Evolutionary conservation across 2,888 invertebrate genomes (phyloP), one percentile per base, ranked within the genome.

Genomic region (Melipona bicolor): DNA sequence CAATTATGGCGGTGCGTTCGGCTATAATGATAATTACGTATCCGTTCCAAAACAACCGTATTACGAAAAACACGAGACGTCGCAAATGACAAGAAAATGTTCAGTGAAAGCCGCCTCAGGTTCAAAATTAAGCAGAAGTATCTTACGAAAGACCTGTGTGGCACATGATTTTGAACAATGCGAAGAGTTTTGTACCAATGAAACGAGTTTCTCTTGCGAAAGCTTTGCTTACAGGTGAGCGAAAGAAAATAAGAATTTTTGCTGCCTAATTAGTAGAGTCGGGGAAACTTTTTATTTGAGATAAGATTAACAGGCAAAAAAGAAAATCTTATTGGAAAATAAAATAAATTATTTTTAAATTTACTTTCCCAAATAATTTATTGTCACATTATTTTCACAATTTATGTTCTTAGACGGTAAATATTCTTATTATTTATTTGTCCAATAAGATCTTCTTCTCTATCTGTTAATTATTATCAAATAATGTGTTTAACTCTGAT

Each of bases 81-180:
- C 24, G 0, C 36, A 52, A n/a, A 24, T 21, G 13, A 21, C 54
- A 17, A 32, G 76, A 96, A 97, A 97, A 91, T 98, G 98, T 90
- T 97, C 97, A 0, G 96, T 97, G 0, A 96, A 97, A 87, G 96
- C 96, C 1, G 96, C 96, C 3, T 96, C 97, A 9, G 98, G 98
- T 0, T 97, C 97, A 95, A 96, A 97, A 3, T 93, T 98, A 36
- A 96, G 96, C 56, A 96, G 97, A 83, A 96, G 96, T 0, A 96
- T 97, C 5, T 96, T 97, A 2, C 95, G 96, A 75, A 95, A 97
- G 77, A 96, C 97, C 0, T 95, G 96, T 65, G 94, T 96, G 3
- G 97, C 97, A 2, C 96, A 96, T 1, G 96, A 96, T 24, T 96
- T 98, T 19, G 96, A 97, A 27, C 97, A 97, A 81, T 98, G 98